A percentile compares a stretch with the other conserved stretches of the same genome.
Conservation (phyloP, 1,140 invertebrate genomes). For the Nasonia vitripennis region DNA sequence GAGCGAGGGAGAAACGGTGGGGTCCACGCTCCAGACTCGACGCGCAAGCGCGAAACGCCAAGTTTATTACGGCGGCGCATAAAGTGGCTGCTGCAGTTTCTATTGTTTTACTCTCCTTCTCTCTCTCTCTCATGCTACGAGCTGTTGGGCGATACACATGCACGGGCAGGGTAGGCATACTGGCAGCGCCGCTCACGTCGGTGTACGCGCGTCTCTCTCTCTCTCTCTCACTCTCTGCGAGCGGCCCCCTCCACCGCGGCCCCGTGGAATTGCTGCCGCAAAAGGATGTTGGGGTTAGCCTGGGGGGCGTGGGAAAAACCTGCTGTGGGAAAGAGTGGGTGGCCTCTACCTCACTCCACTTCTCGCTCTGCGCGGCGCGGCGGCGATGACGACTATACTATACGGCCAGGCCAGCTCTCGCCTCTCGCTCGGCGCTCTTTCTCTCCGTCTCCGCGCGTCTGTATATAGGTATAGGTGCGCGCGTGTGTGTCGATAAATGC, state of each 20-base stretch:
- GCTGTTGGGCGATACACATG: no score
- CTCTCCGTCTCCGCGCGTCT: background rate
- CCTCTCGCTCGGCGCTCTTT: background rate
- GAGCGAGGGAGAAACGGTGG: background rate
- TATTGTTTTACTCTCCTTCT: slow-evolving; percentile 70
- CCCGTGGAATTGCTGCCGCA: slow-evolving; percentile 74
- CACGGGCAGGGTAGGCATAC: no score
- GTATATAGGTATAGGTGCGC: background rate
- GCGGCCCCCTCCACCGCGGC: slow-evolving; percentile 56
- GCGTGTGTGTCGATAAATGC: slow-evolving; percentile 43
- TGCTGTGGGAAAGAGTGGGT: slow-evolving; percentile 87
- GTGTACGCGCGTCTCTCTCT: slow-evolving; percentile 50
- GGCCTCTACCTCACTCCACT: slow-evolving; percentile 75
- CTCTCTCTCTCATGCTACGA: slow-evolving; percentile 6
- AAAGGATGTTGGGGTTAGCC: slow-evolving; percentile 84
- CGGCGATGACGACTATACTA: slow-evolving; percentile 26
- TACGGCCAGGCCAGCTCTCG: background rate
- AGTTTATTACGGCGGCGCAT: slow-evolving; percentile 63
- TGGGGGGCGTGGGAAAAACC: slow-evolving; percentile 85
- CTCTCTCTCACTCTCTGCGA: slow-evolving; percentile 49
- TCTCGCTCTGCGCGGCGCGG: slow-evolving; percentile 39
- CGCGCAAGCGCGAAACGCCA: slow-evolving; percentile 50
- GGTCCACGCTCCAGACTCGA: background rate
- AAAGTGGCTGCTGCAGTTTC: slow-evolving; percentile 66
- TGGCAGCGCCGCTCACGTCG: background rate